phyloP scores from a whole-genome alignment of 2,888 invertebrate species.

The Embidobia sp. region DNA sequence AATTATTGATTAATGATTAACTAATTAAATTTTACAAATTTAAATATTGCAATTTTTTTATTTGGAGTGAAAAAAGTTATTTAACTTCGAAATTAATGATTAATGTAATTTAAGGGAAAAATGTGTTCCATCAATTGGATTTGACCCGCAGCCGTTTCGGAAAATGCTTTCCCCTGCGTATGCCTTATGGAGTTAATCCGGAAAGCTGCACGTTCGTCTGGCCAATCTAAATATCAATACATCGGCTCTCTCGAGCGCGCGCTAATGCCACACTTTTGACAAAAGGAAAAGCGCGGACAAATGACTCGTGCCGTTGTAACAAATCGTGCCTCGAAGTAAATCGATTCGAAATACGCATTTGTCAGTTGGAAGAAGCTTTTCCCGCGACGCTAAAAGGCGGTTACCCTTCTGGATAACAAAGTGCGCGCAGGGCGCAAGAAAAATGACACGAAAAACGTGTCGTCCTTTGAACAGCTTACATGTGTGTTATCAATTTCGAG shows the following conservation, averaged over 20 bases:
- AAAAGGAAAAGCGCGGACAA: conserved; percentile 45
- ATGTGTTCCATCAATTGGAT: no score
- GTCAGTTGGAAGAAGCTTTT: conserved; percentile 48
- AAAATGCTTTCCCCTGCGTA: no score
- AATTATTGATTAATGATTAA: no score
- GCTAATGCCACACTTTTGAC: conserved; percentile 36
- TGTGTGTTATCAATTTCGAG: no score
- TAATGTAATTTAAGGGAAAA: no score
- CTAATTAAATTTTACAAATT: no score
- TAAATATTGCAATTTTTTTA: no score
- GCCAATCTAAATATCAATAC: conserved; percentile 48
- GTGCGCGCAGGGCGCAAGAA: not conserved
- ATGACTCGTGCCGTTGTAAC: conserved; percentile 53
- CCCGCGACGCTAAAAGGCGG: conserved; percentile 17
- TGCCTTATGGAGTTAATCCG: conserved; percentile 39
- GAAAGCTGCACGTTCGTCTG: conserved; percentile 48
- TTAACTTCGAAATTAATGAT: no score
- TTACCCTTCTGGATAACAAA: conserved; percentile 4
- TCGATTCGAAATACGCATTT: conserved; percentile 51
- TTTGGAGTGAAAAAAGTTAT: no score
- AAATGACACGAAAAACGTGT: conserved; percentile 14
- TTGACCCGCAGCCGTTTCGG: no score
- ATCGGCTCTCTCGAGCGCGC: not conserved
- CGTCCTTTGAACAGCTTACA: no score
- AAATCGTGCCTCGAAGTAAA: conserved; percentile 37